These are phyloP conservation scores for Caenorhabditis drosophilae DNA, from an alignment of 2,888 invertebrate species.

Conservation along the genomic window DNA sequence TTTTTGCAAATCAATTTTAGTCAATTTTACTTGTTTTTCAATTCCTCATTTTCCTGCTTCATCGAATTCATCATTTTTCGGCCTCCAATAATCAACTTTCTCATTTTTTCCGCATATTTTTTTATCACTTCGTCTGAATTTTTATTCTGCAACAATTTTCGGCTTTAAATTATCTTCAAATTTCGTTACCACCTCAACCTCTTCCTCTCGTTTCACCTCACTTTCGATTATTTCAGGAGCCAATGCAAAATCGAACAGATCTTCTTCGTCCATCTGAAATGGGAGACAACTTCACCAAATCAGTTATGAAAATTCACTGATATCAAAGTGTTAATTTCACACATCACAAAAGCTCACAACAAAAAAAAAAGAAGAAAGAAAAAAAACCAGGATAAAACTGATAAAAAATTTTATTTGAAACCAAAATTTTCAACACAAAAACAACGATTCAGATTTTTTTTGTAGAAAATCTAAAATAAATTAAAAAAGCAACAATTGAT, in stretches of 20 bases:
- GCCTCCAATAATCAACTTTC: conserved; percentile 15
- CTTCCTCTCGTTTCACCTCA: background rate
- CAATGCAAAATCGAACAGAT: conserved; percentile 21
- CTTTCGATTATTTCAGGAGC: background rate
- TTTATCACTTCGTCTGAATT: background rate
- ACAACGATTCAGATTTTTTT: background rate
- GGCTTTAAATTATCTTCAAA: background rate
- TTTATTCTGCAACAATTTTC: background rate
- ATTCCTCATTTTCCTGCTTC: conserved; percentile 13
- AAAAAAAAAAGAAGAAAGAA: no score
- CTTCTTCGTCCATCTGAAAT: conserved; percentile 16
- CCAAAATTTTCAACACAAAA: background rate
- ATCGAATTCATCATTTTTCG: conserved; percentile 9
- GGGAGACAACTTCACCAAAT: no score
- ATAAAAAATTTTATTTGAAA: background rate
- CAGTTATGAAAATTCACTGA: no score
- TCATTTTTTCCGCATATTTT: background rate
- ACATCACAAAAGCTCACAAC: no score
- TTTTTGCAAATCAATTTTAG: background rate
- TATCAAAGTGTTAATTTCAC: no score
- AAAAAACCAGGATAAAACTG: no score
- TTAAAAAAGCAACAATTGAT: conserved; percentile 5
- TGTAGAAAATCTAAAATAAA: background rate
- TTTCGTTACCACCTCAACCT: background rate
- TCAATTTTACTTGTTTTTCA: conserved; percentile 18